phyloP scores from a whole-genome alignment of 2,113 vertebrate species.

The Scatophagus argus region DNA sequence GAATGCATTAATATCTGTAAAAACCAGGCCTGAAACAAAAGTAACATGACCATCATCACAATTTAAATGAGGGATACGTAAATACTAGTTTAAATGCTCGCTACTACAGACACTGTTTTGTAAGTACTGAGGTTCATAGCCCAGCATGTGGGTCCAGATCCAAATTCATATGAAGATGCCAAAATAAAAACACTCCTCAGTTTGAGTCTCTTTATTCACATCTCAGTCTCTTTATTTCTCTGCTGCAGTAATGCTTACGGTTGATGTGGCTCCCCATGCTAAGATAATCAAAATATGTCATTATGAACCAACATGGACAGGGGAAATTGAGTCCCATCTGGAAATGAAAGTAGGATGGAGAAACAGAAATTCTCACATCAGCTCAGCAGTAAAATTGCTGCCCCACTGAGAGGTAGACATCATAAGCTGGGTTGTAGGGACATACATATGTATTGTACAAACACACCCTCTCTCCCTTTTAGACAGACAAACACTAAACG shows the following conservation, averaged over 20 bases:
- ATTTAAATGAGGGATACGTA: background rate
- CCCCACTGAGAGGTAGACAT: conserved; percentile 50
- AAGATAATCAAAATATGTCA: conserved; percentile 65
- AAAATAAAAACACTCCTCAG: conserved; percentile 21
- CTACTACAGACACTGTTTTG: background rate
- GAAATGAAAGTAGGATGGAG: conserved; percentile 55
- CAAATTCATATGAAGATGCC: background rate
- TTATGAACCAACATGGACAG: conserved; percentile 55
- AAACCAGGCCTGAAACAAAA: background rate
- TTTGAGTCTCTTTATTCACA: background rate
- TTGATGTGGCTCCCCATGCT: conserved; percentile 44
- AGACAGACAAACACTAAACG: conserved; percentile 13
- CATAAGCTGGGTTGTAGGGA: conserved; percentile 31
- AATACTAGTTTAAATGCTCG: background rate
- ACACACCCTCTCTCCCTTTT: background rate
- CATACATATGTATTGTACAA: conserved; percentile 43
- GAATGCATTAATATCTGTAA: background rate
- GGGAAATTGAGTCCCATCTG: conserved; percentile 62
- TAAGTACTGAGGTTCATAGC: background rate
- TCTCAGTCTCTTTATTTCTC: conserved; percentile 35
- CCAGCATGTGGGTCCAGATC: background rate
- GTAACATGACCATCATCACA: background rate
- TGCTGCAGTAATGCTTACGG: conserved; percentile 33
- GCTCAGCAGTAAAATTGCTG: conserved; percentile 55
- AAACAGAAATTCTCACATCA: conserved; percentile 65